Conservation (phyloP, 2,113 vertebrate species). For the Lepus timidus region DNA sequence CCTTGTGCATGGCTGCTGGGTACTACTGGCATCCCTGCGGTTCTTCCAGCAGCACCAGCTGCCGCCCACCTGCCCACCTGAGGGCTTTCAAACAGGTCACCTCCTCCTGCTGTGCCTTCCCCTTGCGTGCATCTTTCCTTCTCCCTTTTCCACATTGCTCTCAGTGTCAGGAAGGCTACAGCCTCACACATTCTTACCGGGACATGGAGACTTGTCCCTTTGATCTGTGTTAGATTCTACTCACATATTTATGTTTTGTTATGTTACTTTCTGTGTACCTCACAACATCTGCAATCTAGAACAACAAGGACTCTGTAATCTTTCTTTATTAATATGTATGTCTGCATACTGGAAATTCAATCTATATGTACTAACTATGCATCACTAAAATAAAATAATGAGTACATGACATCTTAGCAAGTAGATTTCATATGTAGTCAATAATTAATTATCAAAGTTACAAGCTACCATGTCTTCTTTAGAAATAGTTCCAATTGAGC, state of each 20-base stretch:
- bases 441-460: background rate
- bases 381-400: conserved; percentile 2
- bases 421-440: background rate
- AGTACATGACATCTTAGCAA: background rate
- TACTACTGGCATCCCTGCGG: no score
- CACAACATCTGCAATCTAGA: background rate
- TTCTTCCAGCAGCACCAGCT: background rate
- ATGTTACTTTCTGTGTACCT: background rate
- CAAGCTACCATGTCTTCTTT: background rate
- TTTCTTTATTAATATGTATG: background rate
- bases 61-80: background rate
- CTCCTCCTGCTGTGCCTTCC: background rate
- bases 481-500: conserved; percentile 20
- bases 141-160: background rate
- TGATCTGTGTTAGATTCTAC: background rate
- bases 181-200: background rate
- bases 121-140: background rate
- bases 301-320: background rate
- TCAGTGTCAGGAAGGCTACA: background rate
- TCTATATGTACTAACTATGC: background rate
- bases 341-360: background rate
- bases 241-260: background rate
- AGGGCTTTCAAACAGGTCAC: background rate
- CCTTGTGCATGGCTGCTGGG: background rate
- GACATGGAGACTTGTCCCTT: background rate